Evolutionary conservation across 2,888 invertebrate genomes (phyloP), one percentile per base, ranked within the genome.

Genomic region (Andrena haemorrhoa): DNA sequence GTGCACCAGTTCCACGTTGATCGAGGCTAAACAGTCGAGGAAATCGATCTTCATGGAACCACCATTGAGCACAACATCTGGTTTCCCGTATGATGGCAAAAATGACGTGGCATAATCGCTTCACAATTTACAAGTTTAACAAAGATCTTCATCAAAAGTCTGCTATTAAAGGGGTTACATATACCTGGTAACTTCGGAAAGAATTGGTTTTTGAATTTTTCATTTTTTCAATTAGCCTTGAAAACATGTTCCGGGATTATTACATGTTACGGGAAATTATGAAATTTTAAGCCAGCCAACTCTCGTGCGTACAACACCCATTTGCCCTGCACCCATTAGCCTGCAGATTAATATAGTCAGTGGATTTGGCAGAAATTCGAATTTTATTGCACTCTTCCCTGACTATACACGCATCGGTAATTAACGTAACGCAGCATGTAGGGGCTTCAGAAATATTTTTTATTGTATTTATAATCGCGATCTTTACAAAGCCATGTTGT

Each of bases 21-120:
- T 79, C 68, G 75, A 66, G 75, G 81, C 65, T 66, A 78, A 83
- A 84, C 71, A 20, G 60, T 60, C 41, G 20, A n/a, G 33, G 60
- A 53, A 76, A 87, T 87, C 87, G 85, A 85, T 87, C 71, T 66
- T 68, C 41, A 69, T 64, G 51, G 66, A 86, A 86, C 12, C 60
- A 49, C 35, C 41, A 47, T 68, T 20, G 60, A 35, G 33, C 69
- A 41, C 72, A 61, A 75, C 72, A 33, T 65, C 41, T 68, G 26
- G 35, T 41, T 61, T 47, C 47, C 35, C 41, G 16, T 20, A 5
- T n/a, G 31, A n/a, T 68, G 26, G 53, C 26, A 33, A 78, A 69
- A 69, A 23, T 35, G 60, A 65, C 31, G 2, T 35, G 31, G 20
- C 8, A 26, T 29, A n/a, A 20, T n/a, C 41, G 16, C 10, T 71